A percentile compares a stretch with the other conserved stretches of the same genome.
phyloP scores from a whole-genome alignment of 2,797 vertebrate genomes.

The Syngnathus rostellatus region DNA sequence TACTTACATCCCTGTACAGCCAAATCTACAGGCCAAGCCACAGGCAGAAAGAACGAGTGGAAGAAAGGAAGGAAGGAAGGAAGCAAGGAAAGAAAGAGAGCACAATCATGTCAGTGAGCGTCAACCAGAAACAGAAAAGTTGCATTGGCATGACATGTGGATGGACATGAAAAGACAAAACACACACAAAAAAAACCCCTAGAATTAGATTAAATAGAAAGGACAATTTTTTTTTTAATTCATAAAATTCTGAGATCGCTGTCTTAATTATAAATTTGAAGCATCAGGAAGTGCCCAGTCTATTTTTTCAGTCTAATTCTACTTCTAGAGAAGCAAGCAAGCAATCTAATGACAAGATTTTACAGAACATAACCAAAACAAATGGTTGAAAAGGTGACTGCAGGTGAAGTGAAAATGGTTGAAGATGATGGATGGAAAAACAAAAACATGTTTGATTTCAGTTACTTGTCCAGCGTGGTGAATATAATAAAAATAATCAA shows the following conservation, averaged over 20 bases:
- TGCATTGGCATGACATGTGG: conserved; percentile 73
- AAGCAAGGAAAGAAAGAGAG: conserved; percentile 84
- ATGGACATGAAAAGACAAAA: conserved; percentile 76
- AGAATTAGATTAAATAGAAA: conserved; percentile 24
- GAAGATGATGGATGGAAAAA: neutral
- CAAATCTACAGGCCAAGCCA: conserved; percentile 99
- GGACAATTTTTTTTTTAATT: neutral
- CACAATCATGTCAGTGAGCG: conserved; percentile 99
- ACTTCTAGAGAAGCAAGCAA: conserved; percentile 21
- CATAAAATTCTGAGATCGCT: neutral
- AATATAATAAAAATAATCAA: no score
- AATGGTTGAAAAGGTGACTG: conserved; percentile 15
- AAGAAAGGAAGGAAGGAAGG: conserved; percentile 56
- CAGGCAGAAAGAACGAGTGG: conserved; percentile 71
- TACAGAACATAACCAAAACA: conserved; percentile 24
- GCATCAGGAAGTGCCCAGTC: conserved; percentile 25
- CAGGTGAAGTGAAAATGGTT: conserved; percentile 15
- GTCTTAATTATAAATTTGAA: neutral
- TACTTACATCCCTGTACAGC: conserved; percentile 99
- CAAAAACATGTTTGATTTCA: no score
- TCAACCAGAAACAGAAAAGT: conserved; percentile 84
- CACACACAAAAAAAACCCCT: conserved; percentile 1
- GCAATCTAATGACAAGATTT: conserved; percentile 32
- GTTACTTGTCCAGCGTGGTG: no score
- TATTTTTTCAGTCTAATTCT: conserved; percentile 15